Conservation (phyloP, 2,888 invertebrate species). For the Cacoxenus indagator region DNA sequence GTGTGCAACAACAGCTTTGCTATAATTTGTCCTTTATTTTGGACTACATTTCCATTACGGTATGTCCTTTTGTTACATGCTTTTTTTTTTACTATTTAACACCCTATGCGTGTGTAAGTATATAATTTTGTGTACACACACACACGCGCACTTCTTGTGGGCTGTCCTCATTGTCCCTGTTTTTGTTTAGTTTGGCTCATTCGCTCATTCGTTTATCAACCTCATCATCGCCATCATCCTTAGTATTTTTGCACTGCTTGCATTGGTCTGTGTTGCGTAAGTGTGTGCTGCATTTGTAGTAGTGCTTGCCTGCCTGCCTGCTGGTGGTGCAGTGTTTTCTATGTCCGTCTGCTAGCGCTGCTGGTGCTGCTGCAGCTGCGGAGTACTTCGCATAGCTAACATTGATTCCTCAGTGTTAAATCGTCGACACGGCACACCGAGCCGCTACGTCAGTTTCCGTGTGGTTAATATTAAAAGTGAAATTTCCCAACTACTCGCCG, state of each 20-base stretch:
- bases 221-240: not conserved
- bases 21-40: constrained; percentile 10
- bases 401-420: constrained; percentile 66
- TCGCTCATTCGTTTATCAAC: constrained; percentile 2
- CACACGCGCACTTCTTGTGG: not conserved
- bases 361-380: constrained; percentile 30
- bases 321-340: constrained; percentile 31
- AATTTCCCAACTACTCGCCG: not conserved
- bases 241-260: constrained; percentile 17
- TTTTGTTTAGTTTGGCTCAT: constrained; percentile 22
- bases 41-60: constrained; percentile 28
- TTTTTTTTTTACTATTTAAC: not conserved
- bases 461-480: constrained; percentile 7
- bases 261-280: constrained; percentile 23
- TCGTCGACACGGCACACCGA: constrained; percentile 66
- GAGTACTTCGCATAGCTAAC: constrained; percentile 39
- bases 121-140: not conserved
- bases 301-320: constrained; percentile 47
- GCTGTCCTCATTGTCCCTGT: constrained; percentile 16
- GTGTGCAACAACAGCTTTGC: too few relatives aligned
- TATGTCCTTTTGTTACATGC: not conserved
- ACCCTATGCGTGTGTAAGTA: not conserved
- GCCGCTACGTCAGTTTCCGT: constrained; percentile 12
- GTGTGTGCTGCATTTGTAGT: constrained; percentile 40
- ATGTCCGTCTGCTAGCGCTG: constrained; percentile 40